A percentile compares a stretch with the other conserved stretches of the same genome.
These are phyloP conservation scores for Megalurothrips usitatus DNA, from an alignment of 2,888 invertebrate genomes.

Conservation along the genomic window DNA sequence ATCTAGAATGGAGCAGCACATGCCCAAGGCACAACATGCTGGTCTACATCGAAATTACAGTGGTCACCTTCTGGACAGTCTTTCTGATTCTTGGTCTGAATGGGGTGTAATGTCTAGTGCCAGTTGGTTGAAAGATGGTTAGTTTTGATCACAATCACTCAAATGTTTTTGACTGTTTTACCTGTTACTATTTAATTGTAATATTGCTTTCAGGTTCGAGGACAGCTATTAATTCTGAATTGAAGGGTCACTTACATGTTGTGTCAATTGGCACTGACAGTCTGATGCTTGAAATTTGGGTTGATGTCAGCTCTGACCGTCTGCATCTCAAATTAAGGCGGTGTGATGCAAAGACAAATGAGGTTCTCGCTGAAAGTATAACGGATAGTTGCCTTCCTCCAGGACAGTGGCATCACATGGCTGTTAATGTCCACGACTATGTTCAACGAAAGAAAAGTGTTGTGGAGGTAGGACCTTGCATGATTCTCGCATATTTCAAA, in stretches of 20 bases:
- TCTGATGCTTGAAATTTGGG: slow-evolving; percentile 59
- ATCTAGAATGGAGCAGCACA: neutral
- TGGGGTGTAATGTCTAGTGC: slow-evolving; percentile 13
- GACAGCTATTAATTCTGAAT: neutral
- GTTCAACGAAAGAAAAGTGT: slow-evolving; percentile 54
- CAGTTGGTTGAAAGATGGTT: neutral
- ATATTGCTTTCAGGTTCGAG: neutral
- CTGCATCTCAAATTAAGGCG: slow-evolving; percentile 49
- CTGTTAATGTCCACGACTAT: slow-evolving; percentile 55
- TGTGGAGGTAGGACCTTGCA: slow-evolving; percentile 47
- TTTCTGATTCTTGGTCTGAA: slow-evolving; percentile 8
- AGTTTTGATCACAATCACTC: neutral
- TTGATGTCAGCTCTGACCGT: slow-evolving; percentile 48
- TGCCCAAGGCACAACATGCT: neutral
- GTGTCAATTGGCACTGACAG: slow-evolving; percentile 60
- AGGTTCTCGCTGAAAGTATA: slow-evolving; percentile 52
- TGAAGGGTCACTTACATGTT: slow-evolving; percentile 49
- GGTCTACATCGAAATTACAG: slow-evolving; percentile 9
- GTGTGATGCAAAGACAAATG: slow-evolving; percentile 51
- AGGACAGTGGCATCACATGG: slow-evolving; percentile 55
- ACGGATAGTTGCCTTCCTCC: slow-evolving; percentile 49
- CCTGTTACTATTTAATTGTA: neutral
- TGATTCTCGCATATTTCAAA: neutral
- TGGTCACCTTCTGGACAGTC: neutral
- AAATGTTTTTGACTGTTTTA: neutral